A percentile compares a stretch with the other conserved stretches of the same genome.
phyloP scores from a whole-genome alignment of 2,113 vertebrate species.

The Salminus brasiliensis region DNA sequence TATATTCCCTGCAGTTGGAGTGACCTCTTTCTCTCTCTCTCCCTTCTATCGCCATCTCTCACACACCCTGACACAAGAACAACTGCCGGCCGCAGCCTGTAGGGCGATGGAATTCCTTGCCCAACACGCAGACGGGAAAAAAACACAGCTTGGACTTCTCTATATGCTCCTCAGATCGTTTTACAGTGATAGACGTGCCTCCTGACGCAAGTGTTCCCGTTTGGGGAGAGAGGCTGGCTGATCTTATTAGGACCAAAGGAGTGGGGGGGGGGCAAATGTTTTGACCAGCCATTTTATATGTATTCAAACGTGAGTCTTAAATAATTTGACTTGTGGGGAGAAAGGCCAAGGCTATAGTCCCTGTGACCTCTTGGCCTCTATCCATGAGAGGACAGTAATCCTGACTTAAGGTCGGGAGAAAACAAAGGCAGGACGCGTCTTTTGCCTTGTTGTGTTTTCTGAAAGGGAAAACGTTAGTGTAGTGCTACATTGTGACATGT shows the following conservation, averaged over 20 bases:
- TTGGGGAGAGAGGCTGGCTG: constrained; percentile 65
- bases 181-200: constrained; percentile 69
- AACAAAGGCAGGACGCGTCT: background rate
- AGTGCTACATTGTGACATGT: constrained; percentile 22
- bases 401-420: background rate
- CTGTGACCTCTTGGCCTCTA: constrained; percentile 1
- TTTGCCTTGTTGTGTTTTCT: constrained; percentile 16
- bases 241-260: constrained; percentile 58
- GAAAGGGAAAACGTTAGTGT: constrained; percentile 40
- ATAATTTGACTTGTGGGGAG: constrained; percentile 42
- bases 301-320: constrained; percentile 55
- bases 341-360: constrained; percentile 23
- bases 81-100: constrained; percentile 67
- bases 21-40: background rate
- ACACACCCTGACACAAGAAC: constrained; percentile 66
- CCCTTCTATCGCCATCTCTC: constrained; percentile 59
- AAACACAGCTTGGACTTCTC: constrained; percentile 62
- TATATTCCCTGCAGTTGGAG: background rate
- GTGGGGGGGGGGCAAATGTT: constrained; percentile 62
- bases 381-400: constrained; percentile 26
- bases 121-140: constrained; percentile 48
- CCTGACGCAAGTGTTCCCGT: constrained; percentile 70
- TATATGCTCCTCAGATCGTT: constrained; percentile 69
- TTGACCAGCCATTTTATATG: constrained; percentile 55
- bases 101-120: constrained; percentile 66